These are phyloP conservation scores for Chelon labrosus DNA, from an alignment of 2,797 vertebrate species.

Conservation along the genomic window DNA sequence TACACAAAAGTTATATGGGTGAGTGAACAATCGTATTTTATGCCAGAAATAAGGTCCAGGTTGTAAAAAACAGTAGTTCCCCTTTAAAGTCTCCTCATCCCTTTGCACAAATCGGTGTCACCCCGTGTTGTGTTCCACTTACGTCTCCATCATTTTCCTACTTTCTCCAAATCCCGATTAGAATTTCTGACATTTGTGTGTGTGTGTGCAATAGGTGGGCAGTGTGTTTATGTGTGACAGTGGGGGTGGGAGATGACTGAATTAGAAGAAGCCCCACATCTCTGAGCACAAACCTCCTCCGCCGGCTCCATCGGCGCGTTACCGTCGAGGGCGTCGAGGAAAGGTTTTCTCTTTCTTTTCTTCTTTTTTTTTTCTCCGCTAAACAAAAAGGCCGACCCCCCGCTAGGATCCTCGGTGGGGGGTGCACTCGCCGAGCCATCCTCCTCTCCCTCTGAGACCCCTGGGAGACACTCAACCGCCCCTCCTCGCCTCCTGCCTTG, in stretches of 20 bases:
- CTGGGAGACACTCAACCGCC: constrained; percentile 68
- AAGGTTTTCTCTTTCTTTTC: neutral
- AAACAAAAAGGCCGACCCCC: constrained; percentile 72
- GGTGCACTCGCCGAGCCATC: constrained; percentile 54
- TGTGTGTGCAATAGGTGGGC: too few species aligned
- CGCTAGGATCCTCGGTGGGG: constrained; percentile 60
- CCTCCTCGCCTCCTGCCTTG: constrained; percentile 45
- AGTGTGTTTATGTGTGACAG: neutral
- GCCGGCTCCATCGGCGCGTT: constrained; percentile 53
- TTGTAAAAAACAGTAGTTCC: too few species aligned
- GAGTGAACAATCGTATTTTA: too few species aligned
- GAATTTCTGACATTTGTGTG: too few species aligned
- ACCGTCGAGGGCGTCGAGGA: constrained; percentile 35
- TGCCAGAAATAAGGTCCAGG: too few species aligned
- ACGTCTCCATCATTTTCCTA: too few species aligned
- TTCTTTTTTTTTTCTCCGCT: constrained; percentile 30
- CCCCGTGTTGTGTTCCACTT: too few species aligned
- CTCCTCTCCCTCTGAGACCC: constrained; percentile 72
- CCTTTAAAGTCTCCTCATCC: too few species aligned
- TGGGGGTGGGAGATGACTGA: constrained; percentile 44
- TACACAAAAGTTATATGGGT: too few species aligned
- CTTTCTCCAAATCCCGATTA: too few species aligned
- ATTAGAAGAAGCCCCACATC: constrained; percentile 46
- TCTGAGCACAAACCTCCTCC: constrained; percentile 64
- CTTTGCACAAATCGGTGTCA: too few species aligned